phyloP scores from a whole-genome alignment of 2,797 vertebrate genomes.

The Cephalopachus bancanus region DNA sequence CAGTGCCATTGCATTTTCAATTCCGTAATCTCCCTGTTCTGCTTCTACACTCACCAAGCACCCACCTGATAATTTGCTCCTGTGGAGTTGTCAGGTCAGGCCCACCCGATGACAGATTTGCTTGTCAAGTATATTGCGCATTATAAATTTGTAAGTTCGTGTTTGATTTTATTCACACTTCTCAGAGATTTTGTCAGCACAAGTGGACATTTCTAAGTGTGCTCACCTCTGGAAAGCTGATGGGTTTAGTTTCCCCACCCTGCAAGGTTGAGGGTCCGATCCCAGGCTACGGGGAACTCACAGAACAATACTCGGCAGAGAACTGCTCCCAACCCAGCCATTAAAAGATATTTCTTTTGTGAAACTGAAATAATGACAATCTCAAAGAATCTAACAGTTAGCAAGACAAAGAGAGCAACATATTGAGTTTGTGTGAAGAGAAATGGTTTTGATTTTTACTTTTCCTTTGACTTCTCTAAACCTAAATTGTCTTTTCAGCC shows the following conservation, averaged over 20 bases:
- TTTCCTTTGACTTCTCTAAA: constrained; percentile 37
- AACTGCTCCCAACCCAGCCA: not conserved
- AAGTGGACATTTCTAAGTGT: not conserved
- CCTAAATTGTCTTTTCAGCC: constrained; percentile 26
- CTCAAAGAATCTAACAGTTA: not conserved
- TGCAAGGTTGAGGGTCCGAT: not conserved
- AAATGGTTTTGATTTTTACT: constrained; percentile 60
- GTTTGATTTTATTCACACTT: constrained; percentile 9
- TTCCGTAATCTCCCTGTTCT: not conserved
- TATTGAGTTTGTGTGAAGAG: not conserved
- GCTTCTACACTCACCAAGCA: not conserved
- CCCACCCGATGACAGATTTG: not conserved
- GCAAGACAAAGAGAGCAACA: not conserved
- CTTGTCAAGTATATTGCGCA: not conserved
- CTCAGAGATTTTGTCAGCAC: not conserved
- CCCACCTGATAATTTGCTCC: not conserved
- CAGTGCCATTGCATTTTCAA: not conserved
- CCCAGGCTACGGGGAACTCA: not conserved
- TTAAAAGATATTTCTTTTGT: not conserved
- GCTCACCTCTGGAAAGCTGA: not conserved
- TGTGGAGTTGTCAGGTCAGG: not conserved
- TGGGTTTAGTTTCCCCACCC: not conserved
- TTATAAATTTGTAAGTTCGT: not conserved
- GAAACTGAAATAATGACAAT: constrained; percentile 40
- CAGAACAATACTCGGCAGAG: not conserved